Conservation (phyloP, 1,140 invertebrate genomes). For the Calliopsis andreniformis region DNA sequence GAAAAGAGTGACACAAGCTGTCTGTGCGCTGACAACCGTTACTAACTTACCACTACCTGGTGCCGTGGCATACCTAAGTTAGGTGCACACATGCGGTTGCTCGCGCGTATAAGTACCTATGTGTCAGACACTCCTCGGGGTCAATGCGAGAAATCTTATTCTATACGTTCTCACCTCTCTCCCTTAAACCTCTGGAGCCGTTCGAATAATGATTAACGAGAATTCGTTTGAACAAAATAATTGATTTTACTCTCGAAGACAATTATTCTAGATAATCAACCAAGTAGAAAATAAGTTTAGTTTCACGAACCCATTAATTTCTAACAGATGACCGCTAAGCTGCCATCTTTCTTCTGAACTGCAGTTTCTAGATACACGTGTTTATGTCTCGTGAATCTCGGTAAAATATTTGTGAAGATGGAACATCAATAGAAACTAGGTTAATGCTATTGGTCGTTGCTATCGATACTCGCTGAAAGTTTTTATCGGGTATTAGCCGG, state of each 20-base stretch:
- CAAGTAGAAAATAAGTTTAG: not conserved
- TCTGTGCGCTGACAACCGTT: conserved; percentile 62
- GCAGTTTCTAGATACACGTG: conserved; percentile 1
- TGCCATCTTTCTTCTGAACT: not conserved
- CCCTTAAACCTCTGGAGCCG: not conserved
- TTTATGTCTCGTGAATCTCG: conserved; percentile 20
- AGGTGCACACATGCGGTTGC: conserved; percentile 10
- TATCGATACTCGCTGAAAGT: conserved; percentile 26
- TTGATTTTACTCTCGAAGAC: not conserved
- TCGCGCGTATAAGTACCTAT: conserved; percentile 3
- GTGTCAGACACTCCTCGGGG: conserved; percentile 40
- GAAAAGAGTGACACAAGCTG: conserved; percentile 60
- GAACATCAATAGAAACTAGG: conserved; percentile 5
- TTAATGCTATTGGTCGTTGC: conserved; percentile 32
- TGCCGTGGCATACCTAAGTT: conserved; percentile 52
- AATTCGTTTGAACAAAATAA: not conserved
- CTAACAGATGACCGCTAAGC: not conserved
- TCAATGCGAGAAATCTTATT: conserved; percentile 47
- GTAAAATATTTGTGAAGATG: conserved; percentile 14
- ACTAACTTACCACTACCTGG: conserved; percentile 46
- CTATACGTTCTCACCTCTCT: not conserved
- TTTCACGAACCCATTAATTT: not conserved
- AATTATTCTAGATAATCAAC: not conserved
- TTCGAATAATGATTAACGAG: not conserved
- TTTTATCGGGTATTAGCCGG: not conserved